Conservation (phyloP, 1,140 invertebrate genomes). For the Brachionus rubens region DNA sequence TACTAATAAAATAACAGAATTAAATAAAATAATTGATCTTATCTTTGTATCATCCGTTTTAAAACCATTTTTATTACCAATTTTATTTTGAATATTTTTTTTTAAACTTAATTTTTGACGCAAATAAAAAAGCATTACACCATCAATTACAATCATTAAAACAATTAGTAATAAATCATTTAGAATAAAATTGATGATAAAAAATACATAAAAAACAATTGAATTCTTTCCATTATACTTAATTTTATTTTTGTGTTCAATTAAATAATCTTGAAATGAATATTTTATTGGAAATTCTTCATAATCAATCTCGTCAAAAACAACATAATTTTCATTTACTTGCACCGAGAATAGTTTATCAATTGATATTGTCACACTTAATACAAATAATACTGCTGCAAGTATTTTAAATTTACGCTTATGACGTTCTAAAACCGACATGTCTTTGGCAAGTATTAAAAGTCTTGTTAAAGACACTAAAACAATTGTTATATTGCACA, state of each 20-base stretch:
- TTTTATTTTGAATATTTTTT: background rate
- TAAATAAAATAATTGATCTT: background rate
- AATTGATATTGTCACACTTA: background rate
- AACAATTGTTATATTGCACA: background rate
- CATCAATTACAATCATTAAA: background rate
- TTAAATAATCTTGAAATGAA: background rate
- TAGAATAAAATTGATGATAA: background rate
- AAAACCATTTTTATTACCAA: background rate
- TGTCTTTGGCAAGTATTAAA: too few relatives aligned
- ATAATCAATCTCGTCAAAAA: background rate
- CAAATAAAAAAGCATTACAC: background rate
- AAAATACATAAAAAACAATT: background rate
- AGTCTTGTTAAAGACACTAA: background rate
- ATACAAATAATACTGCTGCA: background rate
- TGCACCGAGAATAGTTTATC: background rate
- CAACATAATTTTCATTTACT: background rate
- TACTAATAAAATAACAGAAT: background rate
- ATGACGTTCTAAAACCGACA: too few relatives aligned
- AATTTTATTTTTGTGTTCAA: background rate
- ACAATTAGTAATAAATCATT: background rate
- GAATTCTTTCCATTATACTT: background rate
- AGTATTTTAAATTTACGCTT: background rate
- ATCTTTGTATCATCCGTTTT: background rate
- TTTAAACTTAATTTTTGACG: background rate
- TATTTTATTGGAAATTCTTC: background rate